phyloP scores from a whole-genome alignment of 2,113 vertebrate species.

The Rhinolophus ferrumequinum region DNA sequence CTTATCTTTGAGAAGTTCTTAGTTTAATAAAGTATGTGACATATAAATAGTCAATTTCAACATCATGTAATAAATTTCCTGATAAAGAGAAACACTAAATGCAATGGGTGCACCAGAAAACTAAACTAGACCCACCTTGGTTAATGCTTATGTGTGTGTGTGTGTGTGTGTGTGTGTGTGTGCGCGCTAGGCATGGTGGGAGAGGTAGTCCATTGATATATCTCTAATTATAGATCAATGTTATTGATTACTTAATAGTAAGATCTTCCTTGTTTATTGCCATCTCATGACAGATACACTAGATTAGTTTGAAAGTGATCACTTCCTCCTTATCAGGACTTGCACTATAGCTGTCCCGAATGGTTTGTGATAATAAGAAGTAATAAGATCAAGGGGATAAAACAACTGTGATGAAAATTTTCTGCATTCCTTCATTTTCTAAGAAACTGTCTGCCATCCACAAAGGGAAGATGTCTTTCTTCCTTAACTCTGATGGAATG shows the following conservation, averaged over 20 bases:
- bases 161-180: not conserved
- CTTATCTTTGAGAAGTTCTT: not conserved
- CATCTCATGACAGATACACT: not conserved
- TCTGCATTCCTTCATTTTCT: constrained; percentile 38
- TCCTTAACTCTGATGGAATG: not conserved
- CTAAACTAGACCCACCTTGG: not conserved
- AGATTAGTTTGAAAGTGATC: constrained; percentile 40
- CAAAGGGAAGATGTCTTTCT: not conserved
- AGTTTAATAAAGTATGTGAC: not conserved
- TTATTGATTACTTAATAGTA: not conserved
- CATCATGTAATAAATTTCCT: constrained; percentile 21
- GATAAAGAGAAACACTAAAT: not conserved
- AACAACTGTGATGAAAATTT: not conserved
- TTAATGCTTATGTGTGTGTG: not conserved
- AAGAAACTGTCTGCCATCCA: not conserved
- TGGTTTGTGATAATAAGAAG: constrained; percentile 17
- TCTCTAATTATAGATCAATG: not conserved
- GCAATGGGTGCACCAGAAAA: not conserved
- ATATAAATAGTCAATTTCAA: constrained; percentile 59
- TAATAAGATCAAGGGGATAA: constrained; percentile 20
- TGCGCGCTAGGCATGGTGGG: no score
- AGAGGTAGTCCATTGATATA: not conserved
- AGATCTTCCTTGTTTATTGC: constrained; percentile 11
- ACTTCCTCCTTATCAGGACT: constrained; percentile 53
- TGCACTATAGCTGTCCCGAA: constrained; percentile 23